phyloP scores from a whole-genome alignment of 1,140 invertebrate genomes.

The Trachymyrmex septentrionalis region DNA sequence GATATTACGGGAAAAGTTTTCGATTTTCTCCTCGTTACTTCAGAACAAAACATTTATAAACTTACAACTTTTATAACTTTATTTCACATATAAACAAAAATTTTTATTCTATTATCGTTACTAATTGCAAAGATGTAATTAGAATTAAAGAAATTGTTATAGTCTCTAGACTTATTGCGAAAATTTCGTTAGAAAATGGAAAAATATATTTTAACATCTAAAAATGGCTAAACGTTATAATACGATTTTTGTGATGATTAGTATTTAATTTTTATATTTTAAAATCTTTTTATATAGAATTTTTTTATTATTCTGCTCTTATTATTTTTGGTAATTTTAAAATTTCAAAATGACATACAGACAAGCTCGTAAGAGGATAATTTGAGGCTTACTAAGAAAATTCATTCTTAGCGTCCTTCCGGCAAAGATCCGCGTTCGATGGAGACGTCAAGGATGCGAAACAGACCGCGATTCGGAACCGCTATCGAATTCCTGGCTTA shows the following conservation, averaged over 20 bases:
- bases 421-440: neutral
- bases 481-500: slow-evolving; percentile 71
- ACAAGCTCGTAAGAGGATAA: slow-evolving; percentile 9
- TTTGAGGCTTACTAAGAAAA: neutral
- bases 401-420: neutral
- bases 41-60: neutral
- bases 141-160: neutral
- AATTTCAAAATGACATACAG: neutral
- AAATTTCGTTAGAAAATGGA: neutral
- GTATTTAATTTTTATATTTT: neutral
- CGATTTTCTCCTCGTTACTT: neutral
- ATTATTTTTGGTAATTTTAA: slow-evolving; percentile 7
- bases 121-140: neutral
- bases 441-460: slow-evolving; percentile 46
- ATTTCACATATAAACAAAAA: neutral
- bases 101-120: neutral
- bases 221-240: neutral
- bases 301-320: neutral
- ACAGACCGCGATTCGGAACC: slow-evolving; percentile 66
- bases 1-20: neutral
- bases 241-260: neutral
- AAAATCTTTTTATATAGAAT: neutral
- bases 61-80: neutral
- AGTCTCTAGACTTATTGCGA: neutral
- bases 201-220: neutral